phyloP scores from a whole-genome alignment of 2,113 vertebrate species.

The Riparia riparia region DNA sequence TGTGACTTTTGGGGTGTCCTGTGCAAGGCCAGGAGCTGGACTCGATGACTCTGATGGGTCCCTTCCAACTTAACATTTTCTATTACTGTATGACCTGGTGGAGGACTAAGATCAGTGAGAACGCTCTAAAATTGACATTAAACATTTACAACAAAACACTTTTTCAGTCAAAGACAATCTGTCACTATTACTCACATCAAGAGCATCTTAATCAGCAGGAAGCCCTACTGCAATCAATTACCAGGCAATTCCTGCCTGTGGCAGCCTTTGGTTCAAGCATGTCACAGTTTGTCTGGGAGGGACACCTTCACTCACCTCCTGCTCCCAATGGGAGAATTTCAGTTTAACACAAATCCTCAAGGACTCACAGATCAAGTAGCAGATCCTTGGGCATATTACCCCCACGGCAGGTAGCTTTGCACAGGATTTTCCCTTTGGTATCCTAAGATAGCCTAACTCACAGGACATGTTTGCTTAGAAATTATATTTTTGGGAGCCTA shows the following conservation, averaged over 20 bases:
- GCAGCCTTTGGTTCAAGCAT: neutral
- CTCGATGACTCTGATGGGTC: rapidly evolving
- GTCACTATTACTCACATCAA: neutral
- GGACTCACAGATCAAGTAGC: rapidly evolving
- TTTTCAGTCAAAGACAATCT: neutral
- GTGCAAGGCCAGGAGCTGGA: neutral
- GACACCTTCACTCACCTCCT: neutral
- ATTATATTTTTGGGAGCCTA: neutral
- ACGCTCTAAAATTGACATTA: neutral
- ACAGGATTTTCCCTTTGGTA: neutral
- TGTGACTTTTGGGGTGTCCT: neutral
- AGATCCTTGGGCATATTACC: neutral
- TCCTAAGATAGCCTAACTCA: neutral
- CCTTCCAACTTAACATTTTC: neutral
- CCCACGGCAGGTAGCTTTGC: neutral
- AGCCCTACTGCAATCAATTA: slow-evolving; percentile 11
- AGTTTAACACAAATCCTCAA: neutral
- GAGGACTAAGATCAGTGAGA: neutral
- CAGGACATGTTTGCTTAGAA: neutral
- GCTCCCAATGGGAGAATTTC: neutral
- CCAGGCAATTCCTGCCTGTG: neutral
- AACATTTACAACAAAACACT: neutral
- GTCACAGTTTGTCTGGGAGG: neutral
- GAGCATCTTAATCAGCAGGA: neutral
- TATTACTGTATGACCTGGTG: neutral